A percentile compares a stretch with the other conserved stretches of the same genome.
These are phyloP conservation scores for Lymantria dispar DNA, from an alignment of 2,888 invertebrate genomes.

Conservation along the genomic window DNA sequence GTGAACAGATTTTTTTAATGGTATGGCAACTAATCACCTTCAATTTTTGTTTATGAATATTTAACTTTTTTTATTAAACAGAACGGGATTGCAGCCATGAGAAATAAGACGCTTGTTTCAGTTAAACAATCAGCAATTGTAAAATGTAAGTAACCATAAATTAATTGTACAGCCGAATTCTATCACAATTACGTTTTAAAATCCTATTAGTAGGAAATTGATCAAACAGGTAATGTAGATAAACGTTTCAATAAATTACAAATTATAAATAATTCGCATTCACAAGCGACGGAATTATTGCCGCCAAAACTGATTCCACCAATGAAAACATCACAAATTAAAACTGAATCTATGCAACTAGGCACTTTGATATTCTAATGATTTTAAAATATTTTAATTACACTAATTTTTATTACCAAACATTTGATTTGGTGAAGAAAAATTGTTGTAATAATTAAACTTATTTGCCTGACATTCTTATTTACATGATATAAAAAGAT, in stretches of 20 bases:
- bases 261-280: too few species aligned
- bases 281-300: too few species aligned
- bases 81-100: too few species aligned
- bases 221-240: too few species aligned
- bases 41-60: not conserved
- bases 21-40: not conserved
- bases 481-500: conserved; percentile 15
- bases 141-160: not conserved
- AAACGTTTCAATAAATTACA: too few species aligned
- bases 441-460: not conserved
- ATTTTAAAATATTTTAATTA: conserved; percentile 24
- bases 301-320: not conserved
- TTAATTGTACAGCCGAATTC: not conserved
- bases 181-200: not conserved
- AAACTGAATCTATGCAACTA: conserved; percentile 47
- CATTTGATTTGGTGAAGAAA: conserved; percentile 8
- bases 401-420: conserved; percentile 23
- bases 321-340: conserved; percentile 5
- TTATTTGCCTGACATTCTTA: conserved; percentile 7
- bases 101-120: too few species aligned
- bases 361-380: conserved; percentile 53
- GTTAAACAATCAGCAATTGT: not conserved
- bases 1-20: not conserved
- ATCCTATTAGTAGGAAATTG: not conserved
- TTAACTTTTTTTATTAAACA: not conserved